phyloP scores from a whole-genome alignment of 2,888 invertebrate species.

The Papilio gigon region DNA sequence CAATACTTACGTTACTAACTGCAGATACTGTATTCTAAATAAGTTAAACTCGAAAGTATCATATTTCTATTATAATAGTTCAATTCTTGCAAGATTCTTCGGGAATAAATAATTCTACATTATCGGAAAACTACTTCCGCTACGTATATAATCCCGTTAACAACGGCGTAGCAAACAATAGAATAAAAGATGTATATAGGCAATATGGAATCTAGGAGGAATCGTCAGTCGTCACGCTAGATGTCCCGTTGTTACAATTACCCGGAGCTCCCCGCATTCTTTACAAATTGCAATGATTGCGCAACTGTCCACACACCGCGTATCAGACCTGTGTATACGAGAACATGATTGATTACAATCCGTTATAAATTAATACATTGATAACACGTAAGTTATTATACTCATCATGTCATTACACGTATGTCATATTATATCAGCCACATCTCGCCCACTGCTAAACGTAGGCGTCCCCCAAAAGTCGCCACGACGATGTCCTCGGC shows the following conservation, averaged over 20 bases:
- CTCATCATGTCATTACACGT: too few species aligned
- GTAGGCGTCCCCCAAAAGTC: too few species aligned
- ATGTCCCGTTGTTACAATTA: constrained; percentile 30
- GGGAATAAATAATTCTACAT: too few species aligned
- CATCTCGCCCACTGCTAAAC: too few species aligned
- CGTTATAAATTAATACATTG: background rate
- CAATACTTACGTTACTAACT: background rate
- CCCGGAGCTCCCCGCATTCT: constrained; percentile 25
- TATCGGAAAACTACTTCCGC: too few species aligned
- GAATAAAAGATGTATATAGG: background rate
- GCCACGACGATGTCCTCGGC: too few species aligned
- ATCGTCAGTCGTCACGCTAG: constrained; percentile 30
- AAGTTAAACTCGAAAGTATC: too few species aligned
- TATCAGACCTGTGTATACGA: constrained; percentile 2
- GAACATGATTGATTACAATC: background rate
- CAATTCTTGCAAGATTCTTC: too few species aligned
- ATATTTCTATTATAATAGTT: too few species aligned
- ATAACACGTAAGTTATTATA: too few species aligned
- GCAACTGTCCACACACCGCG: constrained; percentile 21
- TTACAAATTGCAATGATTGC: constrained; percentile 31
- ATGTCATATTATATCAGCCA: too few species aligned
- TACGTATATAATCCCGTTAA: too few species aligned
- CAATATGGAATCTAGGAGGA: constrained; percentile 7
- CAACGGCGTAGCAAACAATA: background rate
- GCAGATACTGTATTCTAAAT: background rate